Evolutionary conservation across 2,888 invertebrate genomes (phyloP).

Genomic region (Yponomeuta cagnagella): DNA sequence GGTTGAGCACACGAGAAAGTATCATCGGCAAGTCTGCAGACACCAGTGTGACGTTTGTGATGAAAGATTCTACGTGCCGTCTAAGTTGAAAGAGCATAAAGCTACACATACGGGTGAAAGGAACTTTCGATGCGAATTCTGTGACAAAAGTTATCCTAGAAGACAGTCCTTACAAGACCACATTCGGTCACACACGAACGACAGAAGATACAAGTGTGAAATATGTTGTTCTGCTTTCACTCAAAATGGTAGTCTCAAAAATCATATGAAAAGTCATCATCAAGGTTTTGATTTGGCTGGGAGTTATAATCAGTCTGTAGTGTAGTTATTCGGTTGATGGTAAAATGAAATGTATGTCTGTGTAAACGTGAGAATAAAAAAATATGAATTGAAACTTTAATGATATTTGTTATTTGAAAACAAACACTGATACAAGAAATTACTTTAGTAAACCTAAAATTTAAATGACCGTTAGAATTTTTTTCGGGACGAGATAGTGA

Average conservation of each 20-base stretch:
- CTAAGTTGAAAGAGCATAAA: slow-evolving; percentile 58
- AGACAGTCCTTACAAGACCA: slow-evolving; percentile 13
- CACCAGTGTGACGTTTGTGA: slow-evolving; percentile 73
- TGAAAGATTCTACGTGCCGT: slow-evolving; percentile 66
- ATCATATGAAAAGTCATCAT: slow-evolving; percentile 74
- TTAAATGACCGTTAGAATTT: no score
- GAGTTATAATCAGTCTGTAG: slow-evolving; percentile 17
- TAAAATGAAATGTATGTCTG: slow-evolving; percentile 1
- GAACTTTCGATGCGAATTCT: slow-evolving; percentile 56
- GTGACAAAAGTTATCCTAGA: slow-evolving; percentile 57
- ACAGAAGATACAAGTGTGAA: slow-evolving; percentile 71
- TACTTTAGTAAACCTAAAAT: no score
- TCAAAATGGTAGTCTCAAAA: slow-evolving; percentile 73
- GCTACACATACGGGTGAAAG: slow-evolving; percentile 63
- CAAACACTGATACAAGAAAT: no score
- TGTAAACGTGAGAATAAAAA: no score
- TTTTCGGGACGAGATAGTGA: no score
- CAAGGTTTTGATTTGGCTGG: slow-evolving; percentile 44
- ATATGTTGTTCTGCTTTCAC: slow-evolving; percentile 71
- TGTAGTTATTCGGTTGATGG: slow-evolving; percentile 27
- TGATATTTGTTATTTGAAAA: no score
- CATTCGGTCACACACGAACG: slow-evolving; percentile 36
- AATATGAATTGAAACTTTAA: no score
- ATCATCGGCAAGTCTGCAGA: slow-evolving; percentile 33
- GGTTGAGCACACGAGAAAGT: slow-evolving; percentile 48